Evolutionary conservation across 2,888 invertebrate genomes (phyloP), one percentile per base, ranked within the genome.

Genomic region (Notocelia uddmanniana): DNA sequence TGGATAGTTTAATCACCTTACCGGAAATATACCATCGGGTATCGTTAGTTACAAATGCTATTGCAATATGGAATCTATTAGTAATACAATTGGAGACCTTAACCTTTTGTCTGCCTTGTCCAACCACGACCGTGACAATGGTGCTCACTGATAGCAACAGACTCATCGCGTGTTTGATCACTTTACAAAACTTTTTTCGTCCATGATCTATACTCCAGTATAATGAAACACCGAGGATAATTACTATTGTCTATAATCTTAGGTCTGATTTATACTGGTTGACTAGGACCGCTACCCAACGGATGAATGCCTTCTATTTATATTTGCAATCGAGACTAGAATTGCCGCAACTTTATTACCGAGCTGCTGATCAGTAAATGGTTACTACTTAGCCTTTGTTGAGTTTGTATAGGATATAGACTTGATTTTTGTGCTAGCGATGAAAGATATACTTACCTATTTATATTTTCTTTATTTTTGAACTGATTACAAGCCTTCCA

Each of bases 231-330:
- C n/a, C n/a, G n/a, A n/a, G 6, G n/a, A 8, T 45, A 6, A 45
- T 45, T 45, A 8, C 15, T n/a, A n/a, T 45, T 45, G n/a, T 8
- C 2, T n/a, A n/a, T 45, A n/a, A 45, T 45, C 45, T 1, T n/a
- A 45, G 6, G n/a, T n/a, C 6, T 6, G n/a, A 45, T n/a, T 45
- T 45, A 45, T 1, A n/a, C 45, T 45, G n/a, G 45, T 45, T n/a
- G 5, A 8, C n/a, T 45, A 8, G 13, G 37, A 11, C n/a, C n/a
- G 45, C 45, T 58, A 58, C 37, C 37, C 37, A 15, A 41, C 34
- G n/a, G 48, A 31, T 19, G 63, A 64, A 2, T 37, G 37, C 37
- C 34, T 64, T 64, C 52, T 64, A 64, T 64, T 64, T 64, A 64
- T 64, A 64, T 8, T 63, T 34, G 19, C 19, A 50, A 45, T 60